Evolutionary conservation across 2,888 invertebrate genomes (phyloP), one percentile per base, ranked within the genome.

Genomic region (Apocheima hispidaria): DNA sequence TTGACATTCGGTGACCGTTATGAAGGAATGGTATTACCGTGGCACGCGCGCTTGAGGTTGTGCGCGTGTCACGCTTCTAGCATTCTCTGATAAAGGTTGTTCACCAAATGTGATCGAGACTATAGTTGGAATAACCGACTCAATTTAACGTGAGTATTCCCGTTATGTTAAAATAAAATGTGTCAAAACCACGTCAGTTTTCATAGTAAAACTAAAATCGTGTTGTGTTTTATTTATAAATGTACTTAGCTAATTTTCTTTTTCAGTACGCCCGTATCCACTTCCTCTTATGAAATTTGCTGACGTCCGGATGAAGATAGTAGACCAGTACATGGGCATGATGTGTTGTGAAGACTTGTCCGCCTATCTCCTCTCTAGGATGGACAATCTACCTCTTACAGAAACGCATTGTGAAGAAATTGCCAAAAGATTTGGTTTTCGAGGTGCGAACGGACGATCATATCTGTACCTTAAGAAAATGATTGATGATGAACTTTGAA

Each of bases 341-440:
- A 87, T 90, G 83, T 82, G 86, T 65, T 90, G 90, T 54, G 89
- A 89, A 63, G 88, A 89, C 46, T 54, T 81, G 21, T 84, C 87
- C 4, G 85, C 84, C 1, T 89, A 81, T 57, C 86, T 81, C 0
- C 52, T 90, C 35, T 77, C 81, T 6, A 76, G 83, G 43, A 58
- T 81, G 10, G 74, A 78, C 35, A 79, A 85, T 49, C 49, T 89
- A 54, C 90, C 89, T 0, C 60, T 63, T 5, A 84, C 83, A 0
- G 86, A 90, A 64, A 70, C 70, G n/a, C 74, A 72, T 16, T 88
- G 89, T 63, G 58, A 67, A 30, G 40, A 59, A 9, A 79, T 77
- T 0, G 87, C 87, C 0, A 65, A 68, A 5, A 67, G 65, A 23
- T 69, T 88, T 14, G 83, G 83, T 12, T 77, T 84, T 40, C 68